phyloP scores from a whole-genome alignment of 2,797 vertebrate species.

The Okamejei kenojei region DNA sequence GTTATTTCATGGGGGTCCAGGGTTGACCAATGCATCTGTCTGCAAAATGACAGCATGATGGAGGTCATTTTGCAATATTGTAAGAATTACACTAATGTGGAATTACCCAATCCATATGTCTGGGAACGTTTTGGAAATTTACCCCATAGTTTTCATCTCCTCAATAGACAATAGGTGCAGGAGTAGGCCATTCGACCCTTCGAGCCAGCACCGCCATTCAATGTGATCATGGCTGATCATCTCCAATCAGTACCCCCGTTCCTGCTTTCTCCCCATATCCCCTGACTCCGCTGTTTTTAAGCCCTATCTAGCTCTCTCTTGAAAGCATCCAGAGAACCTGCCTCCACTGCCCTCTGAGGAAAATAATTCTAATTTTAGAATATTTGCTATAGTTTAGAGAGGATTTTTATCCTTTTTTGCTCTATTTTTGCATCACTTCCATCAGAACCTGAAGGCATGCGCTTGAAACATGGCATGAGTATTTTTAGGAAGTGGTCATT shows the following conservation, averaged over 20 bases:
- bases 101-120: neutral
- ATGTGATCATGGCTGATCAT: no score
- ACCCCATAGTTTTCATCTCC: neutral
- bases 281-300: no score
- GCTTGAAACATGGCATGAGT: neutral
- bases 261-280: no score
- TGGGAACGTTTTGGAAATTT: neutral
- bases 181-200: no score
- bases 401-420: neutral
- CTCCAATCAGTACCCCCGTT: no score
- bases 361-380: neutral
- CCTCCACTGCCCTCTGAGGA: no score
- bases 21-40: neutral
- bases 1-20: neutral
- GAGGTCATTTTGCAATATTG: neutral
- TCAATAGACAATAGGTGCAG: no score
- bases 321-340: no score
- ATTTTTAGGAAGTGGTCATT: neutral
- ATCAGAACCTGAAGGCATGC: neutral
- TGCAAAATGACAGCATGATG: neutral
- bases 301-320: no score
- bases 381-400: neutral
- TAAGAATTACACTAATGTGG: neutral
- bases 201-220: no score
- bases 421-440: neutral